Conservation (phyloP, 1,140 invertebrate species). For the Vanessa atalanta region DNA sequence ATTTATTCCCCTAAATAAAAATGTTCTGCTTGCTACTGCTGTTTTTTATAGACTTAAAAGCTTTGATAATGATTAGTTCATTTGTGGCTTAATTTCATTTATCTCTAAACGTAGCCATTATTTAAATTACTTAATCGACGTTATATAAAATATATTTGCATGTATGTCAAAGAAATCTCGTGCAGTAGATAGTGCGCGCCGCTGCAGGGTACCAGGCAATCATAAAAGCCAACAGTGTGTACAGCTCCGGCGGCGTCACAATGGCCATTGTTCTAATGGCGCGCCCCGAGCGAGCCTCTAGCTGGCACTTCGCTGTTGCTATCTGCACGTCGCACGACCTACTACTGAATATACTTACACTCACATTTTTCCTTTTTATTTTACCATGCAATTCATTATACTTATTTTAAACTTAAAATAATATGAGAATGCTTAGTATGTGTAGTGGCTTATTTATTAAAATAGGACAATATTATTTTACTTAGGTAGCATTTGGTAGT, state of each 20-base stretch:
- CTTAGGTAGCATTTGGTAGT: too few relatives aligned
- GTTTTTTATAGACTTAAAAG: too few relatives aligned
- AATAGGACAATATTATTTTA: too few relatives aligned
- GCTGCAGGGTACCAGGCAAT: constrained; percentile 13
- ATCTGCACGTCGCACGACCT: constrained; percentile 1
- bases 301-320: constrained; percentile 9
- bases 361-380: not conserved
- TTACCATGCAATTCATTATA: not conserved
- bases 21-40: too few relatives aligned
- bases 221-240: constrained; percentile 6
- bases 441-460: not conserved
- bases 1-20: too few relatives aligned
- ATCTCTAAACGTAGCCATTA: not conserved
- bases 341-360: not conserved
- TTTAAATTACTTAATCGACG: not conserved
- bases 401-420: not conserved
- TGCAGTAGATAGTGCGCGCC: constrained; percentile 6
- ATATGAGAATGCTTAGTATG: not conserved
- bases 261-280: constrained; percentile 15
- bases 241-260: not conserved
- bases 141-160: not conserved
- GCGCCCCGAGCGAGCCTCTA: constrained; percentile 8
- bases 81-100: too few relatives aligned
- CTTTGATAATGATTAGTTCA: too few relatives aligned
- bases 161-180: constrained; percentile 5